phyloP scores from a whole-genome alignment of 2,113 vertebrate species.

The Pollimyrus isidori region DNA sequence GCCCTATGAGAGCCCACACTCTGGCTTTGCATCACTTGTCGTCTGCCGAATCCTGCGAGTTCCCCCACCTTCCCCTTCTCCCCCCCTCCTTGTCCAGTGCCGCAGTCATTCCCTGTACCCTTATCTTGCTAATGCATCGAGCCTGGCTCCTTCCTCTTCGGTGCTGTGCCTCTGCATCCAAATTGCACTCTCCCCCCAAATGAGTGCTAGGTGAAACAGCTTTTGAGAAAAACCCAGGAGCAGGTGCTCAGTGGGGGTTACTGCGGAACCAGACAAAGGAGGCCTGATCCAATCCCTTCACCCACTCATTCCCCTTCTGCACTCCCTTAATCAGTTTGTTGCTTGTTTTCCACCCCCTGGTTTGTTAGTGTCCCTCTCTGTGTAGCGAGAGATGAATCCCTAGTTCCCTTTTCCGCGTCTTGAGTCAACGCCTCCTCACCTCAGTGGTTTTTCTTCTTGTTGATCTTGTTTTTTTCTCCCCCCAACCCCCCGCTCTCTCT shows the following conservation, averaged over 20 bases:
- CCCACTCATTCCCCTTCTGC: conserved; percentile 55
- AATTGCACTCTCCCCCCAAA: conserved; percentile 54
- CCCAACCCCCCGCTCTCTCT: background rate
- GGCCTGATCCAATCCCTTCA: conserved; percentile 54
- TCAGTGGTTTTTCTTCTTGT: background rate
- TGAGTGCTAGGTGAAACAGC: conserved; percentile 64
- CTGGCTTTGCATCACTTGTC: background rate
- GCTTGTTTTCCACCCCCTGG: conserved; percentile 43
- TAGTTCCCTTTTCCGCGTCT: background rate
- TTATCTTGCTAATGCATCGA: background rate
- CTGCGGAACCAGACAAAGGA: conserved; percentile 62
- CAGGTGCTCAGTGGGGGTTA: conserved; percentile 54
- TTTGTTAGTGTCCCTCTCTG: conserved; percentile 15
- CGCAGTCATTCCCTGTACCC: conserved; percentile 6
- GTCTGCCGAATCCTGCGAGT: background rate
- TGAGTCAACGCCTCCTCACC: background rate
- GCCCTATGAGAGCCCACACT: background rate
- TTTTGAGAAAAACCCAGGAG: conserved; percentile 63
- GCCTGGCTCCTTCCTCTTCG: conserved; percentile 22
- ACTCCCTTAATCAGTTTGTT: conserved; percentile 48
- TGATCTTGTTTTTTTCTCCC: background rate
- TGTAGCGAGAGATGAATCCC: background rate
- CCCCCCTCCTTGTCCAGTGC: conserved; percentile 13
- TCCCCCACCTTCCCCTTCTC: background rate
- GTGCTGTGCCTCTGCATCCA: conserved; percentile 49